Evolutionary conservation across 2,888 invertebrate genomes (phyloP).

Genomic region (Pristionchus mayeri): DNA sequence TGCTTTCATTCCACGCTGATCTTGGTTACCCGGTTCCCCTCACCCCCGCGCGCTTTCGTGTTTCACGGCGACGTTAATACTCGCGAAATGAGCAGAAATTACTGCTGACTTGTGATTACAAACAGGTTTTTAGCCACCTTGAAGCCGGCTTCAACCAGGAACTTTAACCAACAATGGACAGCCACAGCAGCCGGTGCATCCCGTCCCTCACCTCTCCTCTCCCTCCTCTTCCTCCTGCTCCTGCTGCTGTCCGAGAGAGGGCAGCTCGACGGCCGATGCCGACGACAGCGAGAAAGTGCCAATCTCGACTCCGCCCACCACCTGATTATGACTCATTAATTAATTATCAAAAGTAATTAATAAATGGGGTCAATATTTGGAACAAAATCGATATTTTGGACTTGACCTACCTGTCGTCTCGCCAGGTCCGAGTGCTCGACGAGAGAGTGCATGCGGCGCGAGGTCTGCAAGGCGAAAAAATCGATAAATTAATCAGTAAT

Average conservation of each 20-base stretch:
- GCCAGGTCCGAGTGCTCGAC: conserved; percentile 48
- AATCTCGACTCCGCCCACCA: conserved; percentile 49
- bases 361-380: neutral
- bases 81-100: no score
- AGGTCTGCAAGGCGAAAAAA: conserved; percentile 5
- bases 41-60: no score
- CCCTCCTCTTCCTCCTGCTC: neutral
- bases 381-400: neutral
- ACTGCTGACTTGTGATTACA: no score
- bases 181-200: no score
- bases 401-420: conserved; percentile 36
- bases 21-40: no score
- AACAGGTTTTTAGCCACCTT: no score
- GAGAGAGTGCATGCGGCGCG: conserved; percentile 48
- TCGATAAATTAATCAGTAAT: neutral
- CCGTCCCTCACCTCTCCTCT: conserved; percentile 5
- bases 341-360: neutral
- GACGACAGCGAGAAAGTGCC: conserved; percentile 42
- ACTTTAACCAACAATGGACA: neutral
- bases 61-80: no score
- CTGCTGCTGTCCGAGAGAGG: neutral
- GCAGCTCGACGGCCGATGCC: conserved; percentile 6
- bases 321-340: neutral
- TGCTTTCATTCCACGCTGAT: no score
- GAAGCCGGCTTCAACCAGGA: neutral